Evolutionary conservation across 2,113 vertebrate genomes (phyloP).

Genomic region (Dolichallabes microphthalmus): DNA sequence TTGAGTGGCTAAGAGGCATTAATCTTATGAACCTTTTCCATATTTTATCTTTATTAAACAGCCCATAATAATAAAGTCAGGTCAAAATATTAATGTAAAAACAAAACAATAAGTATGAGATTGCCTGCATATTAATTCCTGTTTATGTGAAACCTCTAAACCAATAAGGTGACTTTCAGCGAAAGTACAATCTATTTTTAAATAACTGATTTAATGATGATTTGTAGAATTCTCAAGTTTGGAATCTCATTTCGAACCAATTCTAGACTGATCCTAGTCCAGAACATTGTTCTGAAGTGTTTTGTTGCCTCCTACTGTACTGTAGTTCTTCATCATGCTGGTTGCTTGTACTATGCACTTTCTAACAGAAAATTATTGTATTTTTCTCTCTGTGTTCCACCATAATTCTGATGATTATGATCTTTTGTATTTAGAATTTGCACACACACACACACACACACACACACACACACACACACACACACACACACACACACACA

Average conservation of each 20-base stretch:
- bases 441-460: neutral
- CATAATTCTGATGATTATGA: neutral
- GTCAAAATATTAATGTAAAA: neutral
- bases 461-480: neutral
- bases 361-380: neutral
- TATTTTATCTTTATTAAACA: neutral
- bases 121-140: neutral
- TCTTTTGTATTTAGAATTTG: neutral
- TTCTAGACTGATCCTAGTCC: neutral
- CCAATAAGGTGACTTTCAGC: neutral
- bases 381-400: too few species aligned
- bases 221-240: neutral
- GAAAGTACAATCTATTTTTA: neutral
- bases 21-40: too few species aligned
- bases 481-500: neutral
- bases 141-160: neutral
- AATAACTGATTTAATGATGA: neutral
- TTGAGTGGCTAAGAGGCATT: too few species aligned
- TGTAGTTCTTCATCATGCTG: neutral
- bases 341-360: too few species aligned
- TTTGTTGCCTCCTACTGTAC: neutral
- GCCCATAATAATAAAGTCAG: neutral
- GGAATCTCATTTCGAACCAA: neutral
- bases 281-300: neutral
- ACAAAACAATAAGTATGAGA: too few species aligned